phyloP scores from a whole-genome alignment of 2,888 invertebrate species.

The Archips xylosteana region DNA sequence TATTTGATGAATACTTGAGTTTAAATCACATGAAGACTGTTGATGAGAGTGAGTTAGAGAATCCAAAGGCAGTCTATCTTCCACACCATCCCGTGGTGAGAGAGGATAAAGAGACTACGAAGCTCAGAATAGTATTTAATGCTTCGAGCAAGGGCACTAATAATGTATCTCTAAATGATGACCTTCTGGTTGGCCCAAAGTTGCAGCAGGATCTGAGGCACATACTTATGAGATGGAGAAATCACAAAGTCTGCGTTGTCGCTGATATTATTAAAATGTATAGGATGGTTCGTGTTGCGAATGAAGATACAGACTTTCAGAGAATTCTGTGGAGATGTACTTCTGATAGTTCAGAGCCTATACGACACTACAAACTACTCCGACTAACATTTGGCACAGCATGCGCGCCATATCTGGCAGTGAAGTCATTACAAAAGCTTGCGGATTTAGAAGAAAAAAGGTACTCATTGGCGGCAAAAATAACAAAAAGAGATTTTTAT shows the following conservation, averaged over 20 bases:
- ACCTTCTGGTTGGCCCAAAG: too few relatives aligned
- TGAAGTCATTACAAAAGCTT: slow-evolving; percentile 50
- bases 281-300: slow-evolving; percentile 47
- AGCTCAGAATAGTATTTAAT: too few relatives aligned
- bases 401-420: slow-evolving; percentile 52
- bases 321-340: slow-evolving; percentile 46
- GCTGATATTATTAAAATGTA: slow-evolving; percentile 57
- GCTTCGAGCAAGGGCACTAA: too few relatives aligned
- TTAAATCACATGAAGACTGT: too few relatives aligned
- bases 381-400: slow-evolving; percentile 52
- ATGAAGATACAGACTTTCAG: slow-evolving; percentile 48
- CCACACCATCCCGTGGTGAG: too few relatives aligned
- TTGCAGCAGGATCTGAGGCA: too few relatives aligned
- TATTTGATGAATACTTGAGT: too few relatives aligned
- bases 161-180: too few relatives aligned
- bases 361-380: slow-evolving; percentile 46
- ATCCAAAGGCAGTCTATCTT: too few relatives aligned
- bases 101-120: too few relatives aligned
- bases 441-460: slow-evolving; percentile 46
- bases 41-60: too few relatives aligned
- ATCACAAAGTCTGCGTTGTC: slow-evolving; percentile 45
- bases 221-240: slow-evolving; percentile 48
- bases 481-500: slow-evolving; percentile 45
- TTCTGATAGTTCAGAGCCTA: slow-evolving; percentile 6
- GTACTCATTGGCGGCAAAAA: slow-evolving; percentile 47